Evolutionary conservation across 2,888 invertebrate genomes (phyloP), one percentile per base, ranked within the genome.

Genomic region (Tuta absoluta): DNA sequence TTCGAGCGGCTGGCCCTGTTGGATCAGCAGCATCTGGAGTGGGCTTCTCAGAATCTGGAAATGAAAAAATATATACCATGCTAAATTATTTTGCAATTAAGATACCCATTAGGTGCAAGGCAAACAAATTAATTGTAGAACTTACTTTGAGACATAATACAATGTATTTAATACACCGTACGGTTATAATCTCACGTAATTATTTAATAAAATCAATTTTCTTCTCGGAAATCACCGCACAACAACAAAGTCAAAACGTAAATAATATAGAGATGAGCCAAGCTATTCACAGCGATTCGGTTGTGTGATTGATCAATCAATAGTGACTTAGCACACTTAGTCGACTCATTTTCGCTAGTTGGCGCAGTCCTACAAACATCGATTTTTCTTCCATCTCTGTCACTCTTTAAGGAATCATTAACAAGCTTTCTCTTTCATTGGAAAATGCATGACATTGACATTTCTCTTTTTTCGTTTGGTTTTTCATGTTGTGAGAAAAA

Each of bases 1-100:
- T 95, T 51, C 96, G 94, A 1, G 95, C 95, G 14, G 96, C 94
- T 0, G 96, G 96, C 0, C 95, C 96, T 14, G 95, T 94, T 0
- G 96, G 96, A 89, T 96, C 96, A 5, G 93, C 81, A 68, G 83
- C 86, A 81, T 92, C 92, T 76, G 87, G 90, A 68, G 69, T 86
- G 56, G 87, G 85, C 76, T 92, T 92, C 72, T 91, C 91, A 10
- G 91, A 87, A 72, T 80, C 92, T 92, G 75, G 41, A 28, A 63
- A 57, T 21, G 8, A 51, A 2, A 51, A 28, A 19, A 10, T 56
- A 24, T 14, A 14, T 41, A 1, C n/a, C 41, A 41, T 41, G 41
- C 41, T 3, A 12, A 41, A 41, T 41, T 19, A 51, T 21, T 19
- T 56, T 24, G 1, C 11, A 2, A 28, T 28, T 28, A 11, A n/a